Percentiles rank a stretch among this genome's conserved stretches.
phyloP scores from a whole-genome alignment of 2,113 vertebrate genomes.

The Catharus bicknelli region DNA sequence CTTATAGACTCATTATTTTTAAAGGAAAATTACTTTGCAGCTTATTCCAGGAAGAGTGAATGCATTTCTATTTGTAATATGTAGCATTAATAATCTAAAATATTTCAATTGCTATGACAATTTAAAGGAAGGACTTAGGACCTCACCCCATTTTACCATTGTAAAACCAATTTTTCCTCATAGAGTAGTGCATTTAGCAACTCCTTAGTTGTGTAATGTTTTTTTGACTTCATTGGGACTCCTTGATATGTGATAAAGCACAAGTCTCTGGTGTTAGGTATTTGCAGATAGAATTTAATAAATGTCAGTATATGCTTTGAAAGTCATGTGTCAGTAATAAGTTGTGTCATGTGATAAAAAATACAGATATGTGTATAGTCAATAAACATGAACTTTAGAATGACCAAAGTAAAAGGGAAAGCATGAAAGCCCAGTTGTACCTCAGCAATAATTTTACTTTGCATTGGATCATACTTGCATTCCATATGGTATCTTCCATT shows the following conservation, averaged over 20 bases:
- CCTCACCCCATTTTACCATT: neutral
- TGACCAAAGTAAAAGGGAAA: neutral
- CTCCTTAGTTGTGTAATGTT: neutral
- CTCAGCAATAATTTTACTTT: neutral
- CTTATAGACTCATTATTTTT: neutral
- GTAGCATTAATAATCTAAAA: neutral
- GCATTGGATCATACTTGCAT: accelerated
- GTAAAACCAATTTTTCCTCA: neutral
- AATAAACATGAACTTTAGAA: neutral
- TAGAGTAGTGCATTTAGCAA: neutral
- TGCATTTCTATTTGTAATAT: neutral
- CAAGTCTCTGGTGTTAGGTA: neutral
- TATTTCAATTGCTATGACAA: neutral
- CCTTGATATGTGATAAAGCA: neutral
- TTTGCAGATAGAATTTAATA: neutral
- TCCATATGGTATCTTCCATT: neutral
- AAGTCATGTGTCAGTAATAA: neutral
- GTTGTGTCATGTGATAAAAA: neutral
- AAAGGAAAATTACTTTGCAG: neutral
- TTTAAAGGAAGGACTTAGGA: neutral
- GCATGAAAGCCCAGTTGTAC: neutral
- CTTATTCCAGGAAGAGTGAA: neutral
- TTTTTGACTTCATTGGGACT: neutral
- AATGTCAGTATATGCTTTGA: neutral
- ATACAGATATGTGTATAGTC: neutral